Percentiles rank a stretch among this genome's conserved stretches.
Evolutionary conservation across 2,797 vertebrate genomes (phyloP).

Genomic region (Gymnoscopelus braueri): DNA sequence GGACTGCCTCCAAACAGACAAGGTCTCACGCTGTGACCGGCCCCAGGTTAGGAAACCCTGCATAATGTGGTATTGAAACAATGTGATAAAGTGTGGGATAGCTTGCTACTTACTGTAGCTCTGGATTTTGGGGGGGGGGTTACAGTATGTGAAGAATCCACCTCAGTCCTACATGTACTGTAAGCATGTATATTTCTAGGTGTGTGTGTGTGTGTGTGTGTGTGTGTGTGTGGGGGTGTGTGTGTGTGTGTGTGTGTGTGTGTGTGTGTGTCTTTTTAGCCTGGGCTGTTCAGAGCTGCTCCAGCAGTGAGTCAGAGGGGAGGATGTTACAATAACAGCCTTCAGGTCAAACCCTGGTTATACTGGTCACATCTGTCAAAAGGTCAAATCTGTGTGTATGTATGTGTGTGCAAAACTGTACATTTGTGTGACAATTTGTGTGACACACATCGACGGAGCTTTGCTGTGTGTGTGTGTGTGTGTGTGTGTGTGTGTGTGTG

Average conservation of each 20-base stretch:
- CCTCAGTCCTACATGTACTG: background rate
- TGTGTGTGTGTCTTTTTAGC: slow-evolving; percentile 37
- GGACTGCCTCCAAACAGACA: too few species aligned
- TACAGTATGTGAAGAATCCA: slow-evolving; percentile 3
- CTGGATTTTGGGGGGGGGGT: too few species aligned
- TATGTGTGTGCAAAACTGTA: background rate
- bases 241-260: background rate
- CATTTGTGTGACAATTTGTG: too few species aligned
- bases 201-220: too few species aligned
- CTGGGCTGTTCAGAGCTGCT: slow-evolving; percentile 16
- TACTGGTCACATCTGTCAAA: slow-evolving; percentile 1
- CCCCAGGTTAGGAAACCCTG: too few species aligned
- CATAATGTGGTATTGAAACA: too few species aligned
- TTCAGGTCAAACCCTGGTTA: slow-evolving; percentile 6
- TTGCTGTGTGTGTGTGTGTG: slow-evolving; percentile 9
- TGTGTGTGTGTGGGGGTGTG: slow-evolving; percentile 1
- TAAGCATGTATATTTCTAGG: slow-evolving; percentile 39
- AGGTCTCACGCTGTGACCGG: too few species aligned
- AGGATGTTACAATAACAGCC: slow-evolving; percentile 12
- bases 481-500: slow-evolving; percentile 34
- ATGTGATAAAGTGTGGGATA: too few species aligned
- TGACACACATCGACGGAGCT: too few species aligned
- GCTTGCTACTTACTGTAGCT: too few species aligned
- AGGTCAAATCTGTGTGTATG: background rate
- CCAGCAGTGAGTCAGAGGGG: slow-evolving; percentile 52